phyloP scores from a whole-genome alignment of 1,140 invertebrate species.

The Drosophila melanogaster region Release_6_plus_ISO1_MT NT_033777.3:17457001-17457500 shows the following conservation, averaged over 20 bases:
- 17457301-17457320: slow-evolving; percentile 29
- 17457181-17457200: background rate
- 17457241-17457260: background rate
- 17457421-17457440: slow-evolving; percentile 48
- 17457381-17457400: background rate
- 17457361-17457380: slow-evolving; percentile 36
- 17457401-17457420: slow-evolving; percentile 27
- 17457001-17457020: no score
- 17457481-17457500: background rate
- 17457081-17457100: no score
- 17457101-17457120: no score
- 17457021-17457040: no score
- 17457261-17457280: slow-evolving; percentile 8
- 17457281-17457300: slow-evolving; percentile 12
- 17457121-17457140: no score
- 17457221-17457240: background rate
- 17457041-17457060: no score
- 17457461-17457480: slow-evolving; percentile 15
- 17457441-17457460: slow-evolving; percentile 39
- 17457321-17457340: slow-evolving; percentile 21
- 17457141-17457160: no score
- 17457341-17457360: slow-evolving; percentile 10
- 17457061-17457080: no score
- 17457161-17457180: background rate
- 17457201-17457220: background rate